Evolutionary conservation across 1,140 invertebrate species (phyloP).

Genomic region (Orius insidiosus): DNA sequence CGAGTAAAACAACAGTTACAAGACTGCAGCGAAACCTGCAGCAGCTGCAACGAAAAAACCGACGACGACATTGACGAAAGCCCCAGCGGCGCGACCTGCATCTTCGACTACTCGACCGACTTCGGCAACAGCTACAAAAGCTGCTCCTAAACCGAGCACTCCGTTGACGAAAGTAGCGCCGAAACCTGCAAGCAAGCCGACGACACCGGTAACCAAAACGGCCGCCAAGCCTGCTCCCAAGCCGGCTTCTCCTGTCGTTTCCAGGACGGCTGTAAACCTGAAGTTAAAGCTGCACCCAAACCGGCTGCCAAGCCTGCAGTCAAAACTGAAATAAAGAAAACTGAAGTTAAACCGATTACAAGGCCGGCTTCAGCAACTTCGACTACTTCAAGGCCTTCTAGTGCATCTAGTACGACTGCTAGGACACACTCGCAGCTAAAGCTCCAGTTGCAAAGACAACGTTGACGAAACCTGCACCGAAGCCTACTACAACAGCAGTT

Average conservation of each 20-base stretch:
- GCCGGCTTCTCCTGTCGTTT: constrained; percentile 1
- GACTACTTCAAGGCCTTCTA: constrained; percentile 9
- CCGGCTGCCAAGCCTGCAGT: constrained; percentile 4
- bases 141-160: constrained; percentile 5
- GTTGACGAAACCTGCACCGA: constrained; percentile 1
- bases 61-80: constrained; percentile 5
- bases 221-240: constrained; percentile 11
- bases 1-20: constrained; percentile 1
- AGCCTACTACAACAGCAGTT: neutral
- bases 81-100: constrained; percentile 9
- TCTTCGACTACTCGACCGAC: constrained; percentile 1
- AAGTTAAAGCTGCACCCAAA: neutral
- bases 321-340: neutral
- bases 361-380: constrained; percentile 11
- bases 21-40: constrained; percentile 10
- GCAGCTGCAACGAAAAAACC: constrained; percentile 3
- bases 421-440: neutral
- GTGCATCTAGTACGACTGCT: neutral
- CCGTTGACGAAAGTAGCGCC: constrained; percentile 9
- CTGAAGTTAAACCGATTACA: constrained; percentile 3
- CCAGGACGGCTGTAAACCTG: neutral
- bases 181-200: constrained; percentile 8
- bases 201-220: constrained; percentile 3
- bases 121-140: neutral
- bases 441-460: constrained; percentile 2